Evolutionary conservation across 2,797 vertebrate species (phyloP), one percentile per base, ranked within the genome.

Genomic region (Platalea minor): DNA sequence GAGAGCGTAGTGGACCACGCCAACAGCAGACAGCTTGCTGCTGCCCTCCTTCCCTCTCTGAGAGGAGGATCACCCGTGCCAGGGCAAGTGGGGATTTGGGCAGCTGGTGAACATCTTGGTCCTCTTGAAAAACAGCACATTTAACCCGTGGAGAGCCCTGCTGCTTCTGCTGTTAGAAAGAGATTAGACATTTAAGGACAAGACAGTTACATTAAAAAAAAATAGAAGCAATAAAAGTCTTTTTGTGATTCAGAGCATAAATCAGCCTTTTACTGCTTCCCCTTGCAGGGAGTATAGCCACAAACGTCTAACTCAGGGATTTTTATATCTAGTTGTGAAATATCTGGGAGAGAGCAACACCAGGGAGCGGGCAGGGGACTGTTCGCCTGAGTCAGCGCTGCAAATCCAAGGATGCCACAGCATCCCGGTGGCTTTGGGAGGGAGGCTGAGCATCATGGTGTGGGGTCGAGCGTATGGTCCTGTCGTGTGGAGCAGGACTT

Each of bases 401-500:
- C 60, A n/a, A 18, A 57, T 19, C 54, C 90, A 65, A 88, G 85
- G 90, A 26, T 93, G 82, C 67, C 35, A 25, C 35, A 26, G 72
- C 72, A 80, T 48, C 45, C 67, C 2, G 0, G 6, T 53, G 61
- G 12, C 74, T 91, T 69, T 29, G 54, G 50, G 43, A 64, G 7
- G 20, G 43, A 61, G 20, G 48, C 70, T 48, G 65, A 35, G 21
- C 1, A 1, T 10, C 12, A 9, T 11, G 45, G 57, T 0, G 0
- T 7, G 5, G 29, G 11, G 39, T 20, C 3, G 1, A 74, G 51
- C 1, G 2, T 10, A 12, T 0, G 12, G 50, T 59, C 16, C 33
- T 0, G 0, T 35, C 0, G 0, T 41, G 37, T 2, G 7, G 33
- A 45, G 60, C 2, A 1, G 29, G 46, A 33, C 35, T 64, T 64